Percentiles rank a stretch among this genome's conserved stretches.
These are phyloP conservation scores for Rhincodon typus DNA, from an alignment of 2,797 vertebrate genomes.

Conservation along the genomic window DNA sequence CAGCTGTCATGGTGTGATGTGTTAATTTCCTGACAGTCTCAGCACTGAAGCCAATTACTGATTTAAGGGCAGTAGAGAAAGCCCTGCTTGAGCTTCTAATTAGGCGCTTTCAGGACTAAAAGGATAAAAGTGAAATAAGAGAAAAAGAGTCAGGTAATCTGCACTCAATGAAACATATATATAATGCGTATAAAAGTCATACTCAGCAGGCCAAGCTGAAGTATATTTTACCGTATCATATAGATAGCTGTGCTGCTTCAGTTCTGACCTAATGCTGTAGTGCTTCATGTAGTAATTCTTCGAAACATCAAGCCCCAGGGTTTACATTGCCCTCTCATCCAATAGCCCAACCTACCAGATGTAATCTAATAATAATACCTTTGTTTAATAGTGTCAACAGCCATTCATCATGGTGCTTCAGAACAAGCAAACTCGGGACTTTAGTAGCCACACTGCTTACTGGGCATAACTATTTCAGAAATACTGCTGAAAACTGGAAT, in stretches of 20 bases:
- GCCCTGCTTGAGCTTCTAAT: conserved; percentile 89
- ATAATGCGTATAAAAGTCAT: neutral
- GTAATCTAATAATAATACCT: conserved; percentile 72
- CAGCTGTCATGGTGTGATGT: conserved; percentile 99
- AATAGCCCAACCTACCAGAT: conserved; percentile 51
- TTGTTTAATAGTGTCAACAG: conserved; percentile 69
- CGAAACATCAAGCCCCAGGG: conserved; percentile 56
- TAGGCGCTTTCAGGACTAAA: conserved; percentile 95
- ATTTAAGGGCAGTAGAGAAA: conserved; percentile 96
- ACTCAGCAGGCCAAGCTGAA: conserved; percentile 44
- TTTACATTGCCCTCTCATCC: conserved; percentile 58
- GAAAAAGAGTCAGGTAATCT: conserved; percentile 67
- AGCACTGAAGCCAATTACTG: conserved; percentile 98
- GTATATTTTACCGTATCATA: conserved; percentile 67
- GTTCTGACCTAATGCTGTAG: conserved; percentile 60
- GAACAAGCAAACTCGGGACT: conserved; percentile 40
- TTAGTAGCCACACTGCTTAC: conserved; percentile 41
- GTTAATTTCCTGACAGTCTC: conserved; percentile 99
- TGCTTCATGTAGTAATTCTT: conserved; percentile 71
- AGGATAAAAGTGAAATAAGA: conserved; percentile 91
- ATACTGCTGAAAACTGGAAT: neutral
- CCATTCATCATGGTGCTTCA: conserved; percentile 53
- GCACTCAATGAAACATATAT: conserved; percentile 50
- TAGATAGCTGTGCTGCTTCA: conserved; percentile 81
- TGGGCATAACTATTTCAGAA: conserved; percentile 41